Percentiles rank a stretch among this genome's conserved stretches.
Conservation (phyloP, 53 echinoderm and acorn worm species). For the Pentamera pediparva region DNA sequence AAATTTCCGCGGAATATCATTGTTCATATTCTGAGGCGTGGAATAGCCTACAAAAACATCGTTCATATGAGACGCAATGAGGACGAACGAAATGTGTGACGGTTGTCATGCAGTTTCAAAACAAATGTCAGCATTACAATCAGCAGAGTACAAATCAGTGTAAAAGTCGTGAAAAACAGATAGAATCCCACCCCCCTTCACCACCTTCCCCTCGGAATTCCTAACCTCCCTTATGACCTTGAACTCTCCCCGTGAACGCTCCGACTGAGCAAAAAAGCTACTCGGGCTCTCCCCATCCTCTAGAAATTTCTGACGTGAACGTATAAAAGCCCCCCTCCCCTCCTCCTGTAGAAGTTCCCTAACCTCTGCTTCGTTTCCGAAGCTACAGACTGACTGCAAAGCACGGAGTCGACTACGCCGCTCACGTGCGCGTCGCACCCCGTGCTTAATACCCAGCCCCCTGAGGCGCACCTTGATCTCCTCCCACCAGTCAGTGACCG, state of each 20-base stretch:
- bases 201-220: not conserved
- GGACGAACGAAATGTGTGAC: too few relatives aligned
- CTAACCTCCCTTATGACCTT: not conserved
- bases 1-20: too few relatives aligned
- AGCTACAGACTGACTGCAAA: not conserved
- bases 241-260: not conserved
- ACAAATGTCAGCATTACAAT: not conserved
- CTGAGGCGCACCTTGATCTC: not conserved
- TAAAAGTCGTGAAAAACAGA: constrained; percentile 10
- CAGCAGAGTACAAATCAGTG: not conserved
- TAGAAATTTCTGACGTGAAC: not conserved
- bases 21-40: too few relatives aligned
- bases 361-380: not conserved
- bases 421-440: not conserved
- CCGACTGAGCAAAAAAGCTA: not conserved
- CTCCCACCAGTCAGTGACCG: not conserved
- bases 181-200: not conserved
- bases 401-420: not conserved
- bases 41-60: too few relatives aligned
- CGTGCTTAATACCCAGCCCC: not conserved
- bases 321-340: not conserved
- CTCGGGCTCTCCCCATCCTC: not conserved
- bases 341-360: not conserved
- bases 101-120: too few relatives aligned
- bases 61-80: too few relatives aligned